phyloP scores from a whole-genome alignment of 2,797 vertebrate genomes.

The Mareca strepera region DNA sequence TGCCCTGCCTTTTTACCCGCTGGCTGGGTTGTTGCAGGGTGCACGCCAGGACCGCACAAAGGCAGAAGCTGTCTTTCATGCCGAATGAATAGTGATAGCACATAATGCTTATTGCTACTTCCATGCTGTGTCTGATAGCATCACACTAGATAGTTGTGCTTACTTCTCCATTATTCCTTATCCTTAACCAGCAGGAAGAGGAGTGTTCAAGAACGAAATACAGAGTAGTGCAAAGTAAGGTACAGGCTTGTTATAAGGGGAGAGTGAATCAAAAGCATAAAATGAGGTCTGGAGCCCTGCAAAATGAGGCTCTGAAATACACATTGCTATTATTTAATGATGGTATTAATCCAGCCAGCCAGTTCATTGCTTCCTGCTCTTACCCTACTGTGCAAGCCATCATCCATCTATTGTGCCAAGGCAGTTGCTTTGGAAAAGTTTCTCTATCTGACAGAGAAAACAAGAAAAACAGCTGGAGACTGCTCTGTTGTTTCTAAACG shows the following conservation, averaged over 20 bases:
- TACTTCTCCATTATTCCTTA: conserved; percentile 18
- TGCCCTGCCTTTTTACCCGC: neutral
- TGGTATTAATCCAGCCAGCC: neutral
- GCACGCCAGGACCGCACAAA: neutral
- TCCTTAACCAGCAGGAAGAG: neutral
- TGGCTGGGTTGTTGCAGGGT: neutral
- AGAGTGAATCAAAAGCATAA: neutral
- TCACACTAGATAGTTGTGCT: neutral
- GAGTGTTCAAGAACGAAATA: neutral
- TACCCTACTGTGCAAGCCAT: neutral
- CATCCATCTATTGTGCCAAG: neutral
- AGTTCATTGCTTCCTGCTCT: neutral
- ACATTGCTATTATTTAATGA: neutral
- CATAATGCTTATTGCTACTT: conserved; percentile 17
- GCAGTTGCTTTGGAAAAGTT: neutral
- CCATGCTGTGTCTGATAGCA: neutral
- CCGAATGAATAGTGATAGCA: conserved; percentile 13
- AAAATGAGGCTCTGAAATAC: neutral
- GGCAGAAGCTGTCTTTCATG: neutral
- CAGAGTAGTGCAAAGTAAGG: neutral
- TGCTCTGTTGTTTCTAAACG: neutral
- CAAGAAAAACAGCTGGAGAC: neutral
- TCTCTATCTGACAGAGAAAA: neutral
- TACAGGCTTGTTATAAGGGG: neutral
- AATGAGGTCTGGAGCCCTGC: neutral